Evolutionary conservation across 2,888 invertebrate species (phyloP).

Genomic region (Plebejus melissa): DNA sequence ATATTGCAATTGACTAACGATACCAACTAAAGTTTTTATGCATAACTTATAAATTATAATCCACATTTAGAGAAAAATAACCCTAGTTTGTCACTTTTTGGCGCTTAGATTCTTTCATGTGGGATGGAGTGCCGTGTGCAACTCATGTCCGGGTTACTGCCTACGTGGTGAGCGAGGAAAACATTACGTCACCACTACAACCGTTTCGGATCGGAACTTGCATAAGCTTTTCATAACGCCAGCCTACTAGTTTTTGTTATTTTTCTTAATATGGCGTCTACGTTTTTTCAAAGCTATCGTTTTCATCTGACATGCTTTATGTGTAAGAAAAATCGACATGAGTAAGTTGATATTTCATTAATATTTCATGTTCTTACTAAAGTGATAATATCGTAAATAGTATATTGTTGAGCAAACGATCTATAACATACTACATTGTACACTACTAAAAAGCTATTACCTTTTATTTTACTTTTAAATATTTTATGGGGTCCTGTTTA

Average conservation of each 20-base stretch:
- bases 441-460: no score
- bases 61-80: not conserved
- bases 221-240: conserved; percentile 30
- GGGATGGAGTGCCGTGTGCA: conserved; percentile 75
- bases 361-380: not conserved
- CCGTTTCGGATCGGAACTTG: conserved; percentile 40
- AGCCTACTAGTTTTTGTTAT: conserved; percentile 36
- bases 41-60: no score
- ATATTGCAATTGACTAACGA: no score
- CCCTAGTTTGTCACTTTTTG: not conserved
- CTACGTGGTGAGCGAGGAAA: conserved; percentile 59
- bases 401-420: no score
- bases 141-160: conserved; percentile 65
- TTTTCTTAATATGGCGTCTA: conserved; percentile 30
- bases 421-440: no score
- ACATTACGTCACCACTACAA: conserved; percentile 64
- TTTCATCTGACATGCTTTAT: conserved; percentile 17
- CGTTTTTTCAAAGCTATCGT: conserved; percentile 30
- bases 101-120: conserved; percentile 66
- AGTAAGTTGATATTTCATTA: conserved; percentile 32
- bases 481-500: no score
- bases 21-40: no score
- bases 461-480: no score
- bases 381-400: no score
- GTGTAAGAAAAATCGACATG: conserved; percentile 29